Evolutionary conservation across 2,888 invertebrate genomes (phyloP).

Genomic region (Xestia rhomboidea): DNA sequence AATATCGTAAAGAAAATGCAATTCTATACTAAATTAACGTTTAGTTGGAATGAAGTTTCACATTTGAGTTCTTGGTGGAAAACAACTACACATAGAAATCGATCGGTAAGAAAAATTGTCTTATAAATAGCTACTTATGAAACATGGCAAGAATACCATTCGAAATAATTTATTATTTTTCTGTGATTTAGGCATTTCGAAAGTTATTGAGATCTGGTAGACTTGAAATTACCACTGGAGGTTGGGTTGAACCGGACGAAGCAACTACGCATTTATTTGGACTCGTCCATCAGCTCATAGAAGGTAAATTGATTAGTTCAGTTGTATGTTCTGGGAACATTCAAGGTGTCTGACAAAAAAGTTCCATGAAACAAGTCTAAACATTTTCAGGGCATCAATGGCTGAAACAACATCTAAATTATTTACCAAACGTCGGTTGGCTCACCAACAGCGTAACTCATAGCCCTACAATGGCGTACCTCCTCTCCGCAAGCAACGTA

Average conservation of each 20-base stretch:
- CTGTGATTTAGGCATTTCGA: constrained; percentile 90
- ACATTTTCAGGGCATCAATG: constrained; percentile 95
- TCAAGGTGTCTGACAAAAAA: background rate
- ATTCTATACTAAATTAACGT: constrained; percentile 83
- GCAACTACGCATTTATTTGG: constrained; percentile 96
- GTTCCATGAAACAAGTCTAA: background rate
- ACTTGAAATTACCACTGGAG: constrained; percentile 97
- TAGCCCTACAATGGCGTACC: constrained; percentile 97
- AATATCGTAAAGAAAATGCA: constrained; percentile 86
- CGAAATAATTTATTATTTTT: constrained; percentile 18
- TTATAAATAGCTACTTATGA: background rate
- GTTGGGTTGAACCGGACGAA: constrained; percentile 99
- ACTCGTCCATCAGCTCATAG: constrained; percentile 96
- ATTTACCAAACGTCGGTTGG: constrained; percentile 95
- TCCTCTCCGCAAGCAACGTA: constrained; percentile 95
- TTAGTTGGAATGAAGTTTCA: constrained; percentile 86
- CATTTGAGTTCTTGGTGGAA: constrained; percentile 87
- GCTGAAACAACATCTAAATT: constrained; percentile 95
- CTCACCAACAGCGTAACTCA: constrained; percentile 99
- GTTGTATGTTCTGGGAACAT: background rate
- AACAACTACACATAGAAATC: constrained; percentile 76
- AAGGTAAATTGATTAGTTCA: constrained; percentile 90
- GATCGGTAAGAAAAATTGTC: constrained; percentile 73
- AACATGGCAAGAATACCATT: background rate
- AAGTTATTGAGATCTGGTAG: constrained; percentile 94